These are phyloP conservation scores for Apamea monoglypha DNA, from an alignment of 2,888 invertebrate genomes.

Conservation along the genomic window DNA sequence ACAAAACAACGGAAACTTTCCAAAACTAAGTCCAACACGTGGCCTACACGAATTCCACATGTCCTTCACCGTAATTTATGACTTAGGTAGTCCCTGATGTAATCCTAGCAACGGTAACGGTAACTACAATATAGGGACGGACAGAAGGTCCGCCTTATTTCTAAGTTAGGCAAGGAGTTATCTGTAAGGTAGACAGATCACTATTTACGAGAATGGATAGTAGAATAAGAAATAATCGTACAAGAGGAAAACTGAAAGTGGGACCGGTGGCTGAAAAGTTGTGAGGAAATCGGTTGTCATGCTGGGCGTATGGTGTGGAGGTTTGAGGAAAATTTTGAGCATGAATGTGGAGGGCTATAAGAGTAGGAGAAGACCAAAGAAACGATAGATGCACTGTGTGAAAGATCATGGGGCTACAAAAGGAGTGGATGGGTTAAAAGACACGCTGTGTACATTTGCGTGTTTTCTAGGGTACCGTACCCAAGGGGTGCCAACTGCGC, in stretches of 20 bases:
- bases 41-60: constrained; percentile 39
- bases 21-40: constrained; percentile 31
- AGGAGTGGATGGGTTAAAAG: neutral
- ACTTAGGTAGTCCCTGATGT: constrained; percentile 47
- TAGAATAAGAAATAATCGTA: neutral
- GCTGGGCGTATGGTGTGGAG: neutral
- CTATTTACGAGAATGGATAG: neutral
- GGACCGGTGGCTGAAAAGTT: neutral
- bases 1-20: constrained; percentile 29
- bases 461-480: no score
- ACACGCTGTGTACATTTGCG: no score
- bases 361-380: neutral
- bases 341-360: neutral
- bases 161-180: neutral
- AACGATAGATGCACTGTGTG: neutral
- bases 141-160: constrained; percentile 24
- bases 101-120: constrained; percentile 39
- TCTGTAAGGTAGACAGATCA: neutral
- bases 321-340: neutral
- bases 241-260: neutral
- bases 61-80: constrained; percentile 57
- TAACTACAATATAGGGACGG: neutral
- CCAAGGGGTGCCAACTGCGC: no score
- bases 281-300: neutral
- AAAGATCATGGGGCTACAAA: neutral